Evolutionary conservation across 2,888 invertebrate genomes (phyloP).

Genomic region (Julus scanicus): DNA sequence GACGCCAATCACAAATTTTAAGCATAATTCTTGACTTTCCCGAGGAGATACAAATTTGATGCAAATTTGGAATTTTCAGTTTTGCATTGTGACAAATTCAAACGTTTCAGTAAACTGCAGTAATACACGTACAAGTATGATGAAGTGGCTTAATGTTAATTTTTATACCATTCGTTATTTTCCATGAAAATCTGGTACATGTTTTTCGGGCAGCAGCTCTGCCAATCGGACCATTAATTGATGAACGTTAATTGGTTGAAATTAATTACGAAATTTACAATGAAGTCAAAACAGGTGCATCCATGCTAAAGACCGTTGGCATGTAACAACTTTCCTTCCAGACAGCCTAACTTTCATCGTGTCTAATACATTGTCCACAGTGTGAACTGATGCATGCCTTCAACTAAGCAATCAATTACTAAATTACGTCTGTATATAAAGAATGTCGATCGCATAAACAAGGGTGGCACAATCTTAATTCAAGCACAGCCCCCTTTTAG

Average conservation of each 20-base stretch:
- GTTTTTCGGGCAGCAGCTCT: not conserved
- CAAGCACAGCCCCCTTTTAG: not conserved
- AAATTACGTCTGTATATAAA: not conserved
- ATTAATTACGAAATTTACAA: no score
- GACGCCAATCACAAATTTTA: no score
- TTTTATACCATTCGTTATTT: no score
- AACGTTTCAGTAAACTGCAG: no score
- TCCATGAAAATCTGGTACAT: not conserved
- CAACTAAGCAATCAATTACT: constrained; percentile 1
- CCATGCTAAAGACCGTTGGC: not conserved
- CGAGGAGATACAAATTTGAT: no score
- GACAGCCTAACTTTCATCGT: not conserved
- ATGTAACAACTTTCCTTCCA: not conserved
- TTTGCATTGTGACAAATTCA: no score
- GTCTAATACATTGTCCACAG: not conserved
- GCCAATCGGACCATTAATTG: not conserved
- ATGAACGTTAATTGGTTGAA: not conserved
- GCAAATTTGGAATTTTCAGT: no score
- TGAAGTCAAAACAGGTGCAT: no score
- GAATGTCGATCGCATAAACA: not conserved
- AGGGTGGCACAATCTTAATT: constrained; percentile 11
- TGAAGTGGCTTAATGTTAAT: no score
- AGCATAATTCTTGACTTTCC: no score
- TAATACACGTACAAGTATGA: no score
- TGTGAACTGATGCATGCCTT: not conserved